Base-by-base conservation (phyloP, 2,888 invertebrate species). In the Euclidia mi region DNA sequence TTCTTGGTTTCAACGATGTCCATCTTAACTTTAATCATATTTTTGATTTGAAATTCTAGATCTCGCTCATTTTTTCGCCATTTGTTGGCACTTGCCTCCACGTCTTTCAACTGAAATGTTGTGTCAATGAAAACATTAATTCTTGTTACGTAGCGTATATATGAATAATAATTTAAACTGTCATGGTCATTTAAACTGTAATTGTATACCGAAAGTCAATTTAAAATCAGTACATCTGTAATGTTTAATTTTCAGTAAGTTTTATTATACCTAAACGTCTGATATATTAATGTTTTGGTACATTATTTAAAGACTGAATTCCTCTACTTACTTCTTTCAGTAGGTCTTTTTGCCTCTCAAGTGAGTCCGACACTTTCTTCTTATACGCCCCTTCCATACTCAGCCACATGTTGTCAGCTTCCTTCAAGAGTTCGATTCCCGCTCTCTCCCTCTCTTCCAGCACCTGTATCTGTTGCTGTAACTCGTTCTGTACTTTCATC, bases 391-490 rank as follows among this genome's bases (percentile, higher is more conserved):
- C 82, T 68, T 95, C 95, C 94, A 95, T 95, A 40, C 90, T 89
- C 0, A 91, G 78, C 94, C 95, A 95, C 82, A 96, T 91, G 41
- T 91, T 88, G 52, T 96, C 96, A 0, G 95, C 95, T 63, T 95
- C 87, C 73, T 95, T 95, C 35, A 96, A 73, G 4, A 95, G 84
- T 40, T 90, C 81, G 48, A 94, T 82, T 41, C 96, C 96, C 0
- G 95, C 91, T 49, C 91, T 92, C 73, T 96, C 96, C 20, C 95
- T 94, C 1, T 93, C 79, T 75, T 96, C 96, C 42, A 97, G 83
- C 44, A 94, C 92, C 57, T 88, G 87, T 18, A 97, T 95, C 60
- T 96, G 95, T 0, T 75, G 69, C 64, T 77, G 92, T 65, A 96
- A 88, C 17, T 89, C 82, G 38, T 94, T 87, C 66, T 96, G 96